These are phyloP conservation scores for Dicrurus megarhynchus DNA, from an alignment of 2,113 vertebrate genomes.

Conservation along the genomic window DNA sequence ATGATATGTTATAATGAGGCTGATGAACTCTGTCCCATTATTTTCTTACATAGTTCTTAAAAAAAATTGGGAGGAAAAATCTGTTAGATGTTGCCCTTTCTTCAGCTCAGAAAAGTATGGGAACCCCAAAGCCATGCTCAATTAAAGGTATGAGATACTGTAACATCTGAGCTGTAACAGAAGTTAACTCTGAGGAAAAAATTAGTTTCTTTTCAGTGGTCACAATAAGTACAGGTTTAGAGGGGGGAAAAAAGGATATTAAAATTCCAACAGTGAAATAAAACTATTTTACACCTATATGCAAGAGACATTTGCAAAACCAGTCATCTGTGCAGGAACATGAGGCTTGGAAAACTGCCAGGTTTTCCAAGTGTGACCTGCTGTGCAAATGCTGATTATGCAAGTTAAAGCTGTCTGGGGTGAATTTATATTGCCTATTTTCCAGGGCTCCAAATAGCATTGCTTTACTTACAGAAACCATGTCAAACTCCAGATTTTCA, in stretches of 20 bases:
- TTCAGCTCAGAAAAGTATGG: background rate
- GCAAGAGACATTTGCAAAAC: background rate
- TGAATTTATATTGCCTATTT: conserved; percentile 23
- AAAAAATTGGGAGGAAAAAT: background rate
- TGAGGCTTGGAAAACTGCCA: conserved; percentile 5
- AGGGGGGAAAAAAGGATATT: background rate
- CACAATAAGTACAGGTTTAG: background rate
- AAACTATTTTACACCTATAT: background rate
- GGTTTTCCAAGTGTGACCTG: conserved; percentile 45
- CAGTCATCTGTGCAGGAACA: conserved; percentile 16
- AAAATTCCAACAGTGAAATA: background rate
- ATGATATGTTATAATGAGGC: background rate
- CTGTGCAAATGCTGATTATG: conserved; percentile 47
- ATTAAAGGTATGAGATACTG: background rate
- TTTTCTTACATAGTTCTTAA: background rate
- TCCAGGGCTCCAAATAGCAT: background rate
- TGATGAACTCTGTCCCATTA: background rate
- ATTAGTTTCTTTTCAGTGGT: background rate
- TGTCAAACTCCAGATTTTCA: background rate
- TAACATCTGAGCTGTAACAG: background rate
- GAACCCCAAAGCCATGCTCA: background rate
- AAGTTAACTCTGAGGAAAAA: background rate
- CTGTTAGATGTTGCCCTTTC: background rate
- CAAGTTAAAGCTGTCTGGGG: conserved; percentile 39
- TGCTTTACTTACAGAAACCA: background rate